These are phyloP conservation scores for Alcedo quadribrachys DNA, from an alignment of 2,797 vertebrate species.

Conservation along the genomic window DNA sequence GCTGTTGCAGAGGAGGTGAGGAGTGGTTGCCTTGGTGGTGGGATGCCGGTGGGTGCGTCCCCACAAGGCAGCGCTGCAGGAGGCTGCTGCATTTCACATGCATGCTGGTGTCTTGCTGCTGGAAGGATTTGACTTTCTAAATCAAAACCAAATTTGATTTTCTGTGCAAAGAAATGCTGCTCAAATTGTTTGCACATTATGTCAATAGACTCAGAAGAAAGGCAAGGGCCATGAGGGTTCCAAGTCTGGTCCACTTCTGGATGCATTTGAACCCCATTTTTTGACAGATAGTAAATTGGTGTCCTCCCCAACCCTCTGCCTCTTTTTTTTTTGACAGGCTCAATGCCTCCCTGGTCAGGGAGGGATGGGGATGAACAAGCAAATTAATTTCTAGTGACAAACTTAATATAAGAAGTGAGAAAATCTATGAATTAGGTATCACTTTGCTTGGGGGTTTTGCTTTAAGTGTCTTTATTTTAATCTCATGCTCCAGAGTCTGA, in stretches of 20 bases:
- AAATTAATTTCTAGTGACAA: neutral
- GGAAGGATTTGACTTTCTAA: neutral
- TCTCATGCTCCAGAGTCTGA: neutral
- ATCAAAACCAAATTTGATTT: neutral
- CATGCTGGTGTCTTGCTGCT: neutral
- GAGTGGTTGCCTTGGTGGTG: neutral
- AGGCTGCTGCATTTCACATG: neutral
- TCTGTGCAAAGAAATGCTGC: neutral
- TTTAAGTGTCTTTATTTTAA: conserved; percentile 8
- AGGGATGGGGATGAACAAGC: neutral
- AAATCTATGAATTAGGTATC: neutral
- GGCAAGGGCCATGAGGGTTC: neutral
- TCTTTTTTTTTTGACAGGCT: neutral
- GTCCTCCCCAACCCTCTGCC: too few species aligned
- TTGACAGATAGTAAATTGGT: neutral
- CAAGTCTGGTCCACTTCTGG: neutral
- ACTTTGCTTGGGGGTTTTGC: neutral
- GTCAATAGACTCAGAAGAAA: neutral
- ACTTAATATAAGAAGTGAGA: neutral
- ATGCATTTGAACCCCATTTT: neutral
- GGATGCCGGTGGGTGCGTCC: neutral
- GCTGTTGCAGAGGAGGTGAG: neutral
- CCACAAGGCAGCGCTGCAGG: neutral
- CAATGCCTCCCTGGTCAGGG: rapidly evolving
- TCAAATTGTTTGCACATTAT: neutral